These are phyloP conservation scores for Chloroceryle inda DNA, from an alignment of 2,797 vertebrate species.

Conservation along the genomic window DNA sequence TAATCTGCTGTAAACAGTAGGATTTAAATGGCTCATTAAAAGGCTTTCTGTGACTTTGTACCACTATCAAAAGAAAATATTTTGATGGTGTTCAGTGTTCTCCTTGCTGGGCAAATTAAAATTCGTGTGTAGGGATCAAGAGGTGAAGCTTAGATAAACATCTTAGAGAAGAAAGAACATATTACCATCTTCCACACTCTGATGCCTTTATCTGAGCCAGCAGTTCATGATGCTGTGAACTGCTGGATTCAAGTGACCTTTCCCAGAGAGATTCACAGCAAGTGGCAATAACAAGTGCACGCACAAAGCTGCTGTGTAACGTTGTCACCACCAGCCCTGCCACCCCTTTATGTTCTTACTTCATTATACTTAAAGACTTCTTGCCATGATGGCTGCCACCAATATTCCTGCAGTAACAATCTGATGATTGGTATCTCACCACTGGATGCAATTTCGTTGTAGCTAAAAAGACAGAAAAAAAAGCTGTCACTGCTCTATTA, in stretches of 20 bases:
- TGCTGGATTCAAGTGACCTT: slow-evolving; percentile 70
- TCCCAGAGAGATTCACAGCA: slow-evolving; percentile 73
- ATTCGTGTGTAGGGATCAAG: slow-evolving; percentile 50
- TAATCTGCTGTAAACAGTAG: neutral
- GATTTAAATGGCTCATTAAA: neutral
- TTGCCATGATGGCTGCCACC: neutral
- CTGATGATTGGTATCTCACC: neutral
- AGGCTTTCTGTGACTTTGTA: neutral
- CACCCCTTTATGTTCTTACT: slow-evolving; percentile 23
- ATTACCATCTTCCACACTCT: slow-evolving; percentile 63
- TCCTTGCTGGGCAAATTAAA: slow-evolving; percentile 50
- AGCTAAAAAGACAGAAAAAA: slow-evolving; percentile 12
- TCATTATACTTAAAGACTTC: slow-evolving; percentile 66
- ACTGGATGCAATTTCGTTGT: neutral
- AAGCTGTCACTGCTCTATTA: neutral
- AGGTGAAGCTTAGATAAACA: slow-evolving; percentile 46
- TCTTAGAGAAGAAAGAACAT: slow-evolving; percentile 49
- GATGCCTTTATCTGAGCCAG: slow-evolving; percentile 71
- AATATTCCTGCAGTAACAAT: neutral
- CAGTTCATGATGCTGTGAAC: slow-evolving; percentile 66
- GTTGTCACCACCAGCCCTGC: neutral
- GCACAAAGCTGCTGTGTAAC: neutral
- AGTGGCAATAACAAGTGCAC: slow-evolving; percentile 50
- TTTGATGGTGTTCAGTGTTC: slow-evolving; percentile 4
- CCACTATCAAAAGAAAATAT: neutral